Base-by-base conservation (phyloP, 2,113 vertebrate species). In the Calyptommatus sinebrachiatus region DNA sequence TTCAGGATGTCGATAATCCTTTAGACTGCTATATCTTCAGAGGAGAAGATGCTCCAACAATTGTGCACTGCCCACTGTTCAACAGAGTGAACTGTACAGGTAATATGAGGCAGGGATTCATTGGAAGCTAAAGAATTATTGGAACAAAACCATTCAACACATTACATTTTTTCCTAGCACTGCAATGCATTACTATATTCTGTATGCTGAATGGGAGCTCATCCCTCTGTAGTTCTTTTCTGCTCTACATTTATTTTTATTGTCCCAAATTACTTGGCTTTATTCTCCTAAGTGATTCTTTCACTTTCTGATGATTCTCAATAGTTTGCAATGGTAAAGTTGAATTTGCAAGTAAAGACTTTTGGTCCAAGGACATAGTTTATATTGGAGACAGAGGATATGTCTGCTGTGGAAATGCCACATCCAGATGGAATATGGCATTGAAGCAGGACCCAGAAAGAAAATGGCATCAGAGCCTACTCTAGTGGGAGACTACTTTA, bases 21-120 rank as follows among this genome's bases (percentile, higher is more conserved):
- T 62, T 4, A 10, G 78, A 90, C 11, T 89, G 84, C 80, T 89
- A 90, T 10, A 61, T 91, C 73, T 88, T 93, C 76, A 45, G 21
- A 82, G 89, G 81, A 28, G 53, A 85, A 11, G 21, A 48, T 0
- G 67, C 28, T 0, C 90, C 90, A 7, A 78, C 81, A 1, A 73
- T 91, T 73, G 86, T 93, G 83, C 89, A 92, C 31, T 91, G 91
- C 8, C 89, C 91, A 10, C 88, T 91, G 18, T 93, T 93, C 83
- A 93, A 92, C 85, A 82, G 2, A 0, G 10, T 53, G 14, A 90
- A 65, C 65, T 91, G 88, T 78, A 31, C 48, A 88, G 88, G 91
- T 93, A 86, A 84, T 2, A 18, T 50, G 26, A 5, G 22, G 46
- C 69, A 29, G 53, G 8, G 65, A 14, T 46, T 20, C 11, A 26